Conservation (phyloP, 2,113 vertebrate genomes). For the Ceratotherium simum region DNA sequence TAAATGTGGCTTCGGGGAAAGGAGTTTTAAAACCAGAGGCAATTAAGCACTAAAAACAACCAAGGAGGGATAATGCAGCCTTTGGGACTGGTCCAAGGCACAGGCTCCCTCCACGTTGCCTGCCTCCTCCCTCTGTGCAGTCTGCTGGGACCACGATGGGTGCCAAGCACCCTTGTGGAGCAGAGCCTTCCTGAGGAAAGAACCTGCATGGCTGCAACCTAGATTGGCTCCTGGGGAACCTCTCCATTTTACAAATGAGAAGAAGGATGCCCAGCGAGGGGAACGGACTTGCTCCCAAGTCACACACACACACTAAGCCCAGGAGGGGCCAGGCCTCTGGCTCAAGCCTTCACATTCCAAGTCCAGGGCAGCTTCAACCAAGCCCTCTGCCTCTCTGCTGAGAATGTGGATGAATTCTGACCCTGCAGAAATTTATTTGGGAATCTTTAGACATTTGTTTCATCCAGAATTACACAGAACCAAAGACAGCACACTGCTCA, state of each 20-base stretch:
- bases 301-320: not conserved
- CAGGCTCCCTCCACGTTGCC: not conserved
- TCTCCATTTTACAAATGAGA: not conserved
- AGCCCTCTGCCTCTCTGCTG: not conserved
- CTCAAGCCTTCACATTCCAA: not conserved
- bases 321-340: not conserved
- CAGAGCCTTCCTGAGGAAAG: not conserved
- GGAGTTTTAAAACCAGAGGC: constrained; percentile 64
- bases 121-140: not conserved
- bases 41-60: constrained; percentile 64
- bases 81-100: constrained; percentile 30
- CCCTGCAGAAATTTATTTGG: not conserved
- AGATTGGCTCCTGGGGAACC: not conserved
- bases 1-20: constrained; percentile 72
- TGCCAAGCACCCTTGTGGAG: not conserved
- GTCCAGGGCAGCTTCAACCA: not conserved
- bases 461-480: not conserved
- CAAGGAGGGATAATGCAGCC: constrained; percentile 45
- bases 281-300: not conserved
- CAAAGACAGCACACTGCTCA: not conserved
- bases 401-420: not conserved
- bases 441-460: not conserved
- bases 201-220: not conserved
- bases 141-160: not conserved
- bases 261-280: not conserved